Base-by-base conservation (phyloP, 2,797 vertebrate genomes). In the Myripristis jacobus region DNA sequence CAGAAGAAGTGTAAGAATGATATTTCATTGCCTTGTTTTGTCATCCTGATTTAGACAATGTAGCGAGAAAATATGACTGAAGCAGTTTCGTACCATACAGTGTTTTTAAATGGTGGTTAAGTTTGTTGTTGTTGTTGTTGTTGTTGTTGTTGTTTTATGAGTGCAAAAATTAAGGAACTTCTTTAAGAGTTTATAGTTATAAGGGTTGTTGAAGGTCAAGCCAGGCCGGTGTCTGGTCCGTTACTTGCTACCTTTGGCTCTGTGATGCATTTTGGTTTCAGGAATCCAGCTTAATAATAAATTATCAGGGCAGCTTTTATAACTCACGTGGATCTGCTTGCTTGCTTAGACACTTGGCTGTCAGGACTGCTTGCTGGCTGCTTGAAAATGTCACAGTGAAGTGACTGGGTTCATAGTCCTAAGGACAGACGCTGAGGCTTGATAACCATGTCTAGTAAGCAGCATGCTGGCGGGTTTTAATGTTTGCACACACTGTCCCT, bases 361-460 rank as follows among this genome's bases (percentile, higher is more conserved):
- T 16, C 53, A 22, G 60, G 51, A 48, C 38, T 59, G 16, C 70
- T n/a, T 25, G 57, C 66, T 70, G 13, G 52, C 63, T 75, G 10
- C 34, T 52, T 62, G 25, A 25, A 67, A 75, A 86, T 89, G 64
- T 91, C 87, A 72, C 70, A 57, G 80, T 89, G 77, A 44, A 83
- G 80, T 87, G 69, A 79, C 44, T 18, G 72, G 73, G 79, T 89
- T 86, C 77, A 83, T 18, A 51, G 61, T 74, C 75, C 86, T 86
- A 81, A 88, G 91, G 77, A 89, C 85, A 85, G 89, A 44, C 74
- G 8, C 36, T 34, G 61, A 57, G 36, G 62, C 70, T 81, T 53
- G 71, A 80, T 78, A n/a, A 66, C 54, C 46, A 41, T 53, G 50
- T 54, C 54, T 24, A 79, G 25, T 66, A 76, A 82, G 68, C 56